phyloP scores from a whole-genome alignment of 1,140 invertebrate genomes.

The Lineus longissimus region DNA sequence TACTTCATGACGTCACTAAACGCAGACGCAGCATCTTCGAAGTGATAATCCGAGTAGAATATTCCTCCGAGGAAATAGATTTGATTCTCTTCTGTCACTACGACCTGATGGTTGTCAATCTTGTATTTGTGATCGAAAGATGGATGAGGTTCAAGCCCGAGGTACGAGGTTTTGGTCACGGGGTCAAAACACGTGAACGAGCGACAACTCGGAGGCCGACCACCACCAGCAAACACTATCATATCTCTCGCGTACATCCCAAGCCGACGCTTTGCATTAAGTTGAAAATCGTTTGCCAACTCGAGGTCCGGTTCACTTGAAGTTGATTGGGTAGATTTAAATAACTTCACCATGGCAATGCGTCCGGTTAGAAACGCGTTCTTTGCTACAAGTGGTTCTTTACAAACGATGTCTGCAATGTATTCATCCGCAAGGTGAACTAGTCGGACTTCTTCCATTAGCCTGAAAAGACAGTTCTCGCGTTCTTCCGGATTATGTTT shows the following conservation, averaged over 20 bases:
- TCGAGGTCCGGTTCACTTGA: constrained; percentile 5
- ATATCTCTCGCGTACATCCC: constrained; percentile 39
- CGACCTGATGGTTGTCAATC: constrained; percentile 32
- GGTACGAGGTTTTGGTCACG: constrained; percentile 30
- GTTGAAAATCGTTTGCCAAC: constrained; percentile 11
- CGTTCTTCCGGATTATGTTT: constrained; percentile 23
- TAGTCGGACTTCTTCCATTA: constrained; percentile 33
- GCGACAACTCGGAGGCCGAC: constrained; percentile 16
- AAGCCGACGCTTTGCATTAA: constrained; percentile 20
- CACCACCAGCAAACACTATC: constrained; percentile 39
- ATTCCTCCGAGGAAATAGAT: constrained; percentile 41
- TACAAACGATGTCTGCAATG: constrained; percentile 1
- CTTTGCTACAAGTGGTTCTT: neutral
- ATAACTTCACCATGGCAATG: neutral
- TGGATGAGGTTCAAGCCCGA: constrained; percentile 32
- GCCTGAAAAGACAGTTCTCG: constrained; percentile 20
- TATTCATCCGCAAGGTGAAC: constrained; percentile 22
- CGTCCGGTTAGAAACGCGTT: neutral
- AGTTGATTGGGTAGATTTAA: neutral
- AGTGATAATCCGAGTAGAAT: constrained; percentile 38
- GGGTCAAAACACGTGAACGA: constrained; percentile 40
- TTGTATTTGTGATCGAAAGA: constrained; percentile 41
- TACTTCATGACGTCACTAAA: constrained; percentile 28
- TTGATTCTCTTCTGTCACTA: constrained; percentile 22
- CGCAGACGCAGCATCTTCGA: constrained; percentile 27